Evolutionary conservation across 2,113 vertebrate genomes (phyloP).

Genomic region (human): DNA sequence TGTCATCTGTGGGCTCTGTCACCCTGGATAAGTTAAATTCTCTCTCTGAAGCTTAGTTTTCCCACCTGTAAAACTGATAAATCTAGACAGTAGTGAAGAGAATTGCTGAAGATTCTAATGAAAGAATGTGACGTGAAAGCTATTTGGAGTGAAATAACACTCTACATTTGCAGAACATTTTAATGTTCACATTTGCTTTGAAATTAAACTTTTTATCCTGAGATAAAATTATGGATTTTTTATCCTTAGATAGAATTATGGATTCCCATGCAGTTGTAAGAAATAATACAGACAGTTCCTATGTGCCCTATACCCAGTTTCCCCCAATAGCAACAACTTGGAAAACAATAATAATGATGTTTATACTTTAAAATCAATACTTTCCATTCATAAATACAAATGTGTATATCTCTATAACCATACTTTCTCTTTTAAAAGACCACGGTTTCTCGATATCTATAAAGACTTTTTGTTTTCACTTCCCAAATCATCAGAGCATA

Average conservation of each 20-base stretch:
- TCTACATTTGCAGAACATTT: background rate
- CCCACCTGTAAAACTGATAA: background rate
- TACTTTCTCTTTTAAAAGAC: background rate
- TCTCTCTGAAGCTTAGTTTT: background rate
- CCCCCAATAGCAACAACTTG: background rate
- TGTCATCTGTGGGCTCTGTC: background rate
- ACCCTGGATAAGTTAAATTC: background rate
- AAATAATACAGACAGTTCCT: background rate
- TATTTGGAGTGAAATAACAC: background rate
- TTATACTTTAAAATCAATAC: background rate
- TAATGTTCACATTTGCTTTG: background rate
- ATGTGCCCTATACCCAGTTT: background rate
- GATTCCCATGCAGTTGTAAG: background rate
- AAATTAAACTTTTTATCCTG: background rate
- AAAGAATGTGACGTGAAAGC: background rate
- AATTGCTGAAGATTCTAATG: background rate
- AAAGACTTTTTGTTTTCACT: background rate
- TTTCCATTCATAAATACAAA: background rate
- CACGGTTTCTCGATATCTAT: background rate
- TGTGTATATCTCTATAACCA: background rate
- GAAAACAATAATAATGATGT: background rate
- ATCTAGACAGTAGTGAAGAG: background rate
- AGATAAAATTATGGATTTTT: background rate
- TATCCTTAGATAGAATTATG: background rate
- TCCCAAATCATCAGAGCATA: background rate